Conservation (phyloP, 2,113 vertebrate species). For the Chlorocebus sabaeus region DNA sequence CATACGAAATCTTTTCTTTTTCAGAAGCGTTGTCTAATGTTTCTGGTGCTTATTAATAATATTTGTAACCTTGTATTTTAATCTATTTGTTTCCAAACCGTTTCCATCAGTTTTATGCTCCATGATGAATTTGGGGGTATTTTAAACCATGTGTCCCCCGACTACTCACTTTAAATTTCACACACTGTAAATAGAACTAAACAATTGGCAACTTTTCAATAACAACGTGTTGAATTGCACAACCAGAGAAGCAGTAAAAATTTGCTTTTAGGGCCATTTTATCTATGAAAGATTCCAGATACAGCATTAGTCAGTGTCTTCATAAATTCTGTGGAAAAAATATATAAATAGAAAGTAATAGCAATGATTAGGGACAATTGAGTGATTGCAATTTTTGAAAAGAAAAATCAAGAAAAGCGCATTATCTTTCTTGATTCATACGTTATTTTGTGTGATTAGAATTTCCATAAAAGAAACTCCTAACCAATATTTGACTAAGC, state of each 20-base stretch:
- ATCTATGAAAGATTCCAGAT: background rate
- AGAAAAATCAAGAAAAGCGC: background rate
- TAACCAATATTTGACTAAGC: slow-evolving; percentile 35
- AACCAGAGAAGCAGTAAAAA: background rate
- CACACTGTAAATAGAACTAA: background rate
- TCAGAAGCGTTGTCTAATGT: background rate
- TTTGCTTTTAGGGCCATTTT: background rate
- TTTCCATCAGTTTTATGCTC: background rate
- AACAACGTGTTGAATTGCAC: background rate
- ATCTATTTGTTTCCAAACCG: background rate
- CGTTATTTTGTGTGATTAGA: slow-evolving; percentile 46
- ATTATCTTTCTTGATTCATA: slow-evolving; percentile 32
- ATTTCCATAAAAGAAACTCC: slow-evolving; percentile 22
- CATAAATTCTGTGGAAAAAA: background rate
- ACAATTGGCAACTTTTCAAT: background rate
- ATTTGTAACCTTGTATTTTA: background rate
- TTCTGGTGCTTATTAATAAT: background rate
- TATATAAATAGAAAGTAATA: slow-evolving; percentile 13
- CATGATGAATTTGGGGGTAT: background rate
- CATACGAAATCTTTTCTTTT: background rate
- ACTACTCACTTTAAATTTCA: background rate
- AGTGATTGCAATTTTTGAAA: slow-evolving; percentile 29
- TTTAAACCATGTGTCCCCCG: background rate
- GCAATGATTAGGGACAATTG: slow-evolving; percentile 25
- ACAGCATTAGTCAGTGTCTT: background rate